Evolutionary conservation across 2,113 vertebrate species (phyloP).

Genomic region (Naja naja): DNA sequence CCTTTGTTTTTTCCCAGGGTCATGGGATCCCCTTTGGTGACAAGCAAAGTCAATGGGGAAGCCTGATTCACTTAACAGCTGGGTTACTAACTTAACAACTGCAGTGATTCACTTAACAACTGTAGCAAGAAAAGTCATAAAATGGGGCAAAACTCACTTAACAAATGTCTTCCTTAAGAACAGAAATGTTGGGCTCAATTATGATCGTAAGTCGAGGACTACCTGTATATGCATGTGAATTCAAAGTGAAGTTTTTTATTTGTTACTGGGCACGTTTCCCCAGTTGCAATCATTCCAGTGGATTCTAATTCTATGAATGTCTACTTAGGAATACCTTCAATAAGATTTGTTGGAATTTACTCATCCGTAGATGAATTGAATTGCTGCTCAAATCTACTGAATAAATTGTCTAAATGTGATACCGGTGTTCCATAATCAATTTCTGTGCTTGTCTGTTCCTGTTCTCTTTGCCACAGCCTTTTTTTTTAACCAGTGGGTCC

Average conservation of each 20-base stretch:
- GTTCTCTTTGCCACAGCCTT: neutral
- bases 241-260: neutral
- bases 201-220: too few species aligned
- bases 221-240: neutral
- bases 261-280: too few species aligned
- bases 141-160: too few species aligned
- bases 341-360: neutral
- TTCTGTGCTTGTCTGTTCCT: neutral
- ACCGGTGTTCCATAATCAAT: neutral
- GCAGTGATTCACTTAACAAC: too few species aligned
- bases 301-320: neutral
- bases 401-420: neutral
- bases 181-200: too few species aligned
- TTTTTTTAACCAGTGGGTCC: neutral
- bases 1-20: too few species aligned
- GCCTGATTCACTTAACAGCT: too few species aligned
- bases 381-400: neutral
- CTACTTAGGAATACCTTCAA: neutral
- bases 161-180: too few species aligned
- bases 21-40: too few species aligned
- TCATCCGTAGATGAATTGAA: neutral
- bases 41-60: too few species aligned
- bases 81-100: too few species aligned
- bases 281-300: neutral
- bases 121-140: too few species aligned